Base-by-base conservation (phyloP, 1,140 invertebrate species). In the Littorina saxatilis region DNA sequence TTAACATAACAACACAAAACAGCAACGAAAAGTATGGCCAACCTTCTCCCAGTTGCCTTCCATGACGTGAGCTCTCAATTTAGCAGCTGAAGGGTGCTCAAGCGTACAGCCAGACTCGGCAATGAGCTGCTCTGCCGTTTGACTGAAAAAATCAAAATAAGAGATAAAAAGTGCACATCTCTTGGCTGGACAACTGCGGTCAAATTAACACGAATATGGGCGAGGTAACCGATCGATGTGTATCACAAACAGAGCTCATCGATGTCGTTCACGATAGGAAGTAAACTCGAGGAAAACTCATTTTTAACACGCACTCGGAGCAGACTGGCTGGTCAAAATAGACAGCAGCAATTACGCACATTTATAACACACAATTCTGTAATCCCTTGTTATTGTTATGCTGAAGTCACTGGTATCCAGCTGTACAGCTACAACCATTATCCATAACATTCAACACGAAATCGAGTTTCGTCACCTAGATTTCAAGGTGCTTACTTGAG, bases 11-110 rank as follows among this genome's bases (percentile, higher is more conserved):
- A n/a, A 50, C 20, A 32, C 23, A 63, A 63, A 63, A 29, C 11
- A 63, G 32, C 11, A 63, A 63, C 27, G 32, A 63, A 63, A 63
- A 29, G 23, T 9, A 63, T 29, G n/a, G 5, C 82, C 87, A 89
- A 94, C 94, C 92, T 92, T 98, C 96, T 94, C 95, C 98, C 98
- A 99, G 89, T 99, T 97, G 13, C 98, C 98, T 89, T 96, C 96
- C 94, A 99, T 95, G 39, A 99, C 96, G 93, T 99, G 96, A 86
- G 96, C 95, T 80, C 97, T 94, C 92, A 99, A 98, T 92, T 97
- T 98, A 9, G 97, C 96, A 63, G 98, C 98, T 58, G 97, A 95
- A 80, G 97, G 97, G 94, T 99, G 98, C 93, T 99, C 98, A 90
- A 99, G 93, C 87, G 96, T 95, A 92, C 97, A 98, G 61, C 97